Evolutionary conservation across 2,113 vertebrate species (phyloP), one percentile per base, ranked within the genome.

Genomic region (Gila orcuttii): DNA sequence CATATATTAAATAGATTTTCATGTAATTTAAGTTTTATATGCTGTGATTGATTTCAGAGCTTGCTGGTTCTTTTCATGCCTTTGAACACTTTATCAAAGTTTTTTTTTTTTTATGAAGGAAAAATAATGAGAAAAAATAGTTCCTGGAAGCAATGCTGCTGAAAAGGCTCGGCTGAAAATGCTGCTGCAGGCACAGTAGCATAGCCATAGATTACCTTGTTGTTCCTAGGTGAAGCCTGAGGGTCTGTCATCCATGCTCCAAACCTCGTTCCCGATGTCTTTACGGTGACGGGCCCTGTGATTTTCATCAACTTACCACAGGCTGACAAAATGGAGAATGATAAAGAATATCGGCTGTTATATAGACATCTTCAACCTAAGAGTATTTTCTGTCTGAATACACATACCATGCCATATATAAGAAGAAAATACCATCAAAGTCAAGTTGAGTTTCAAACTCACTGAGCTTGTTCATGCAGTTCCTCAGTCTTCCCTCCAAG

Each of bases 301-400:
- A 99, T 99, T 96, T 99, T 98, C 98, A 99, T 99, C 95, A 99
- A 55, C 93, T 98, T 99, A n/a, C 98, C 98, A 91, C 98, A 99
- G 5, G 98, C 98, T 99, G 95, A 90, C 91, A 91, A 90, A 93
- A 88, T 89, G 87, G 92, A 92, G 90, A 79, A 92, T 25, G 91
- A 88, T 74, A 68, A 90, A 91, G 86, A 93, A 59, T 42, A 39
- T 33, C 28, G 12, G 28, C 57, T 60, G 2, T 76, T 60, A 5
- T 25, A 3, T n/a, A 33, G 59, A 42, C 23, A 62, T 42, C 0
- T 12, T 4, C 39, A 28, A n/a, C 12, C 19, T 71, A 57, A 57
- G 55, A 3, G 55, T 23, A 57, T 57, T 57, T 3, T 57, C 21
- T 8, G 55, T 57, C 55, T 42, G 36, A 47, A 10, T 3, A 25